Conservation (phyloP, 2,797 vertebrate genomes). For the Enteromius viviparus region DNA sequence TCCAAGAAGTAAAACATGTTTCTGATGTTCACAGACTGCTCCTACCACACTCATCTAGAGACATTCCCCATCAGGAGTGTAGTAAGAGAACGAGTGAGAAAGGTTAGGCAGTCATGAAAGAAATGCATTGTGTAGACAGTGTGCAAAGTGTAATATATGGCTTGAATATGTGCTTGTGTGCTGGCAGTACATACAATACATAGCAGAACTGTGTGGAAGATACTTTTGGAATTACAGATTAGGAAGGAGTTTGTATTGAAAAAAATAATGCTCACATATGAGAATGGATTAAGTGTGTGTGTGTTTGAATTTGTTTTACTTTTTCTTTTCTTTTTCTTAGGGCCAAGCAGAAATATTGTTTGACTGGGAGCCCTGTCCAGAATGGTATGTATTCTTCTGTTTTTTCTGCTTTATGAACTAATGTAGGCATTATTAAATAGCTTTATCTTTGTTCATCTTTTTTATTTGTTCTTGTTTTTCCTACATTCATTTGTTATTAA, state of each 20-base stretch:
- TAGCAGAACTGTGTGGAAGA: neutral
- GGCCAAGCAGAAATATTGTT: slow-evolving; percentile 28
- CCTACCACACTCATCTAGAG: slow-evolving; percentile 27
- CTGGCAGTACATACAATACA: neutral
- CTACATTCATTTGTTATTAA: slow-evolving; percentile 3
- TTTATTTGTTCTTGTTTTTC: neutral
- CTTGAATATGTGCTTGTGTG: neutral
- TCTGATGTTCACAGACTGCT: slow-evolving; percentile 36
- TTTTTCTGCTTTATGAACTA: slow-evolving; percentile 20
- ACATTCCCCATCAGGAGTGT: slow-evolving; percentile 38
- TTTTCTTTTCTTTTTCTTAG: neutral
- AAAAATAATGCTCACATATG: slow-evolving; percentile 6
- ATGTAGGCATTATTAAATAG: slow-evolving; percentile 9
- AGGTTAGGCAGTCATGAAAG: slow-evolving; percentile 18
- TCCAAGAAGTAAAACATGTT: slow-evolving; percentile 30
- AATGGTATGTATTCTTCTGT: slow-evolving; percentile 18
- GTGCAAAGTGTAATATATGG: slow-evolving; percentile 18
- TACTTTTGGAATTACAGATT: slow-evolving; percentile 33
- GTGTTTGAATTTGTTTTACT: no score
- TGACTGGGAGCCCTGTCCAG: slow-evolving; percentile 35
- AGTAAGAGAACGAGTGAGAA: slow-evolving; percentile 33
- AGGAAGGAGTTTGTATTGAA: slow-evolving; percentile 5
- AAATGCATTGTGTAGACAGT: slow-evolving; percentile 12
- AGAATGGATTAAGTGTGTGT: neutral
- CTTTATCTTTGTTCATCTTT: neutral